Conservation (phyloP, 1,140 invertebrate species). For the Lepidurus couesii region DNA sequence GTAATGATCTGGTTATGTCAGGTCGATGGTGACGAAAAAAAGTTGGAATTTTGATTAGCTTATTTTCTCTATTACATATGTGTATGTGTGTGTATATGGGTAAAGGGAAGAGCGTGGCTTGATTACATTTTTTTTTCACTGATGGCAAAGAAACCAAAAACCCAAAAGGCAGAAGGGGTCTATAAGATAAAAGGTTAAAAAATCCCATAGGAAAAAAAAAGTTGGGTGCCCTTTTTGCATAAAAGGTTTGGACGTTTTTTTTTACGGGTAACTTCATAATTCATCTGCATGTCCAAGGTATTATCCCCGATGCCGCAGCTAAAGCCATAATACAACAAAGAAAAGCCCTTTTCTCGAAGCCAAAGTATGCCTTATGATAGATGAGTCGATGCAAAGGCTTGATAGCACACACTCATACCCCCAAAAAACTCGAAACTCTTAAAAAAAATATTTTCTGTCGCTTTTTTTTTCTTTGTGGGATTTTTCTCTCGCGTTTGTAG, state of each 20-base stretch:
- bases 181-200: not conserved
- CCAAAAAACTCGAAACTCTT: no score
- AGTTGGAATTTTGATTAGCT: not conserved
- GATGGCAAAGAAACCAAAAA: not conserved
- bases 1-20: not conserved
- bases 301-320: slow-evolving; percentile 7
- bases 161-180: not conserved
- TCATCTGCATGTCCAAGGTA: slow-evolving; percentile 9
- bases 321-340: not conserved
- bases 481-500: not conserved
- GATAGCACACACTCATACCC: not conserved
- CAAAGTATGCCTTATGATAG: slow-evolving; percentile 1
- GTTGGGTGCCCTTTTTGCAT: slow-evolving; percentile 18
- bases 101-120: not conserved
- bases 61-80: not conserved
- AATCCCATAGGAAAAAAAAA: not conserved
- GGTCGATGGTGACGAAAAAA: not conserved
- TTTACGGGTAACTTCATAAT: slow-evolving; percentile 6
- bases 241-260: slow-evolving; percentile 19
- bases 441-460: not conserved
- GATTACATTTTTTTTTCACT: not conserved
- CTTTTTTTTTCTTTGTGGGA: not conserved
- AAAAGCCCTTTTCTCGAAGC: not conserved
- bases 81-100: not conserved
- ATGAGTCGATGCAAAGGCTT: slow-evolving; percentile 1